Percentiles rank a stretch among this genome's conserved stretches.
These are phyloP conservation scores for Harlomillsia oculata DNA, from an alignment of 1,140 invertebrate genomes.

Conservation along the genomic window DNA sequence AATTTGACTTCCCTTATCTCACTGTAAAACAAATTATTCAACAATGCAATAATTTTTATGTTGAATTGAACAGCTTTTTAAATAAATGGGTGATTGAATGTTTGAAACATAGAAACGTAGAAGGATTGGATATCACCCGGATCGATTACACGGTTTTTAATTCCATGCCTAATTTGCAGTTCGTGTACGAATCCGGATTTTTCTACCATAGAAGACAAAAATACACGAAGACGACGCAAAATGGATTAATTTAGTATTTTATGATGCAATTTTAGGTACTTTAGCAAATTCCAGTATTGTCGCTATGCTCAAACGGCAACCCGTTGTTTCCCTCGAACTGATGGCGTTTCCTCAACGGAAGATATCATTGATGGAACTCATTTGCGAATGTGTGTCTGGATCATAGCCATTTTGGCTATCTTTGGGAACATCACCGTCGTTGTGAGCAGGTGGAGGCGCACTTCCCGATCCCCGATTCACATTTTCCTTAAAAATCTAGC, in stretches of 20 bases:
- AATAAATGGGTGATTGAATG: neutral
- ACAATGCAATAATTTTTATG: slow-evolving; percentile 11
- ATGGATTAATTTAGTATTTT: slow-evolving; percentile 8
- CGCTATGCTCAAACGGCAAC: slow-evolving; percentile 51
- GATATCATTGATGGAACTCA: slow-evolving; percentile 54
- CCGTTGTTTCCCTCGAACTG: slow-evolving; percentile 55
- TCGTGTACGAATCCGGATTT: slow-evolving; percentile 41
- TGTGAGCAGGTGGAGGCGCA: slow-evolving; percentile 48
- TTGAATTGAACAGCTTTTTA: neutral
- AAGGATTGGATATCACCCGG: neutral
- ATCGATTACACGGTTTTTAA: slow-evolving; percentile 48
- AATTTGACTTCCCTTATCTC: slow-evolving; percentile 19
- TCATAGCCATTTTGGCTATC: slow-evolving; percentile 57
- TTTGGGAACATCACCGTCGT: slow-evolving; percentile 59
- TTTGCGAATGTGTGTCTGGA: slow-evolving; percentile 58
- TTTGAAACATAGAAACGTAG: neutral
- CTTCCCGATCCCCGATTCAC: slow-evolving; percentile 39
- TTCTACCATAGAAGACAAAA: neutral
- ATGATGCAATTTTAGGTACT: slow-evolving; percentile 47
- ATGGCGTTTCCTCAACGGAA: slow-evolving; percentile 59
- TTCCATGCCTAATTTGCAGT: slow-evolving; percentile 45
- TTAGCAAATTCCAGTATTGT: slow-evolving; percentile 62
- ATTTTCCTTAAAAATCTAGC: slow-evolving; percentile 62
- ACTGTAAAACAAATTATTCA: slow-evolving; percentile 15
- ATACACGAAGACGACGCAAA: neutral